Percentiles rank a stretch among this genome's conserved stretches.
Evolutionary conservation across 2,888 invertebrate genomes (phyloP).

Genomic region (Spialia ferax): DNA sequence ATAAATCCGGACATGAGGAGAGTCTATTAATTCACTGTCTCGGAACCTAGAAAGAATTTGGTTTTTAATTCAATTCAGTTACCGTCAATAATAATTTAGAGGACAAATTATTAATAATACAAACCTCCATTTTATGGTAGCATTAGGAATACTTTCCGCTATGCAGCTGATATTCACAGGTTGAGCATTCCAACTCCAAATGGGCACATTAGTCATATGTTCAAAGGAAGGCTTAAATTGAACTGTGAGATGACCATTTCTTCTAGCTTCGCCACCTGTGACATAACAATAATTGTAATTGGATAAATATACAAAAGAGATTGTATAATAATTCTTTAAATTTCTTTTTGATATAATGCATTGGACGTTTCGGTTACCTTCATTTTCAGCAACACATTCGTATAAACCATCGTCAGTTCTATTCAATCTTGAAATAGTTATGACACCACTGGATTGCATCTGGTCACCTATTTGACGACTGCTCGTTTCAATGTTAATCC

Average conservation of each 20-base stretch:
- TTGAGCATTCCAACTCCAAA: slow-evolving; percentile 94
- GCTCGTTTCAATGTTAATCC: slow-evolving; percentile 88
- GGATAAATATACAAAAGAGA: background rate
- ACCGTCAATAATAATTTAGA: background rate
- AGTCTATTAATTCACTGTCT: slow-evolving; percentile 84
- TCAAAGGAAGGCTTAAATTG: slow-evolving; percentile 94
- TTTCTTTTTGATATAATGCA: too few relatives aligned
- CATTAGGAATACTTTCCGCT: slow-evolving; percentile 96
- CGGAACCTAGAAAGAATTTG: slow-evolving; percentile 66
- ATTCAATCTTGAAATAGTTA: slow-evolving; percentile 89
- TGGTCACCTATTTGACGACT: slow-evolving; percentile 77
- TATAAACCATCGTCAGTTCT: slow-evolving; percentile 95
- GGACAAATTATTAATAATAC: slow-evolving; percentile 47
- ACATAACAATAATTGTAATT: background rate
- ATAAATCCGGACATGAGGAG: slow-evolving; percentile 86
- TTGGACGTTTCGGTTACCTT: slow-evolving; percentile 69
- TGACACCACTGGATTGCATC: slow-evolving; percentile 86
- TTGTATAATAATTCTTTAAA: too few relatives aligned
- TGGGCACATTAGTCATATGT: slow-evolving; percentile 89
- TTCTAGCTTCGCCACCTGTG: slow-evolving; percentile 89
- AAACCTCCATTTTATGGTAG: slow-evolving; percentile 95
- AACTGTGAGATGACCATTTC: slow-evolving; percentile 93
- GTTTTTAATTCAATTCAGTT: background rate
- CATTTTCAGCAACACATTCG: slow-evolving; percentile 94
- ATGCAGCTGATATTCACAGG: slow-evolving; percentile 95